Evolutionary conservation across 2,797 vertebrate genomes (phyloP).

Genomic region (Fundulus diaphanus): DNA sequence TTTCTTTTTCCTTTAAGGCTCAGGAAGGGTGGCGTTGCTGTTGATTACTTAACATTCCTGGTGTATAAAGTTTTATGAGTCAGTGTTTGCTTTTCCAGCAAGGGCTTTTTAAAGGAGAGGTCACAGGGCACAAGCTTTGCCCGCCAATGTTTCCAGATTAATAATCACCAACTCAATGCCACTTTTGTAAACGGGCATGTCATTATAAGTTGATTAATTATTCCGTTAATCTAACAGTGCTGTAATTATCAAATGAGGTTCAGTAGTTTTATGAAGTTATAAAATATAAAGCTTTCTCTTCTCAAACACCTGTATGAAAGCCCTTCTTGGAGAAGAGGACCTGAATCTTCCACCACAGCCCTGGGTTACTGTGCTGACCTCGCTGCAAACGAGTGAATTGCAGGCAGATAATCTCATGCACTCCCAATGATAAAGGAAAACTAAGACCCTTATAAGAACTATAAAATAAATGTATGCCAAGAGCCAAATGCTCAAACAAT

Average conservation of each 20-base stretch:
- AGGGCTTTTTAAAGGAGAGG: slow-evolving; percentile 10
- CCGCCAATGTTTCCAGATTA: background rate
- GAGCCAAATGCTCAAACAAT: slow-evolving; percentile 1
- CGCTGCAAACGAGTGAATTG: slow-evolving; percentile 5
- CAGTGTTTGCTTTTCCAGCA: slow-evolving; percentile 52
- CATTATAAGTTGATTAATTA: background rate
- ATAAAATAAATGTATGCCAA: background rate
- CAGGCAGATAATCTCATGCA: slow-evolving; percentile 1
- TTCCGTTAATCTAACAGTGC: too few species aligned
- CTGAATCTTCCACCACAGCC: slow-evolving; percentile 12
- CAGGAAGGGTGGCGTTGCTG: slow-evolving; percentile 28
- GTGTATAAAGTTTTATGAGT: slow-evolving; percentile 56
- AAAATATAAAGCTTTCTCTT: background rate
- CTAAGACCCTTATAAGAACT: too few species aligned
- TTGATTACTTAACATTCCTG: slow-evolving; percentile 55
- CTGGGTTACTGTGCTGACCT: slow-evolving; percentile 42
- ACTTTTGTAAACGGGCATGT: too few species aligned
- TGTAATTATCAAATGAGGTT: background rate
- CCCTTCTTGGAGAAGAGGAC: slow-evolving; percentile 19
- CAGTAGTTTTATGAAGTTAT: background rate
- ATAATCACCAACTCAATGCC: background rate
- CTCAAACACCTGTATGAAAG: slow-evolving; percentile 16
- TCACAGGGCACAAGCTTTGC: background rate
- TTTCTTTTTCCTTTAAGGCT: slow-evolving; percentile 30
- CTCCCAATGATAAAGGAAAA: too few species aligned